A percentile compares a stretch with the other conserved stretches of the same genome.
Evolutionary conservation across 2,113 vertebrate genomes (phyloP).

Genomic region (Anhinga rufa): DNA sequence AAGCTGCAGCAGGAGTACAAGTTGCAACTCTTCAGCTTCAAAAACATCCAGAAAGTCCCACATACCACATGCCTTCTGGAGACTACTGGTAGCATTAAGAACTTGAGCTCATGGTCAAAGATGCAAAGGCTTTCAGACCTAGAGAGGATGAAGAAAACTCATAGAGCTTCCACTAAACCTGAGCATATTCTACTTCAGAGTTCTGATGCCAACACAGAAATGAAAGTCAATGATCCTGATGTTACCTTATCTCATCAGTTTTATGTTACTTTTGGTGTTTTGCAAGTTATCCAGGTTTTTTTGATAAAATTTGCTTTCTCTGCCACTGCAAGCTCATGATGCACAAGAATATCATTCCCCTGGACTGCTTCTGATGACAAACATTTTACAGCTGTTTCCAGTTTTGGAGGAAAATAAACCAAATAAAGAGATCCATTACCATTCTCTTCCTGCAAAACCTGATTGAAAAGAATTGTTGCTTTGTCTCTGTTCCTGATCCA

Average conservation of each 20-base stretch:
- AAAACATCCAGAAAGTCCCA: neutral
- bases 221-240: neutral
- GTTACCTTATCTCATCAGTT: neutral
- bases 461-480: neutral
- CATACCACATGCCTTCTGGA: neutral
- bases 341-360: neutral
- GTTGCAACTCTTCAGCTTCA: neutral
- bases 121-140: neutral
- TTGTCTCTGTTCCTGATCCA: neutral
- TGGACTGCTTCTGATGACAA: neutral
- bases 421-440: neutral
- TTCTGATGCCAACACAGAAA: neutral
- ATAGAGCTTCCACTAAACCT: neutral
- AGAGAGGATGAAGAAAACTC: neutral
- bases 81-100: neutral
- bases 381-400: neutral
- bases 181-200: neutral
- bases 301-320: neutral
- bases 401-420: accelerated
- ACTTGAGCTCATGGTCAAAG: neutral
- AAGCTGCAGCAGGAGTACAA: neutral
- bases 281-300: neutral
- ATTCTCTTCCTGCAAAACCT: neutral
- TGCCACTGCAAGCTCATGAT: neutral
- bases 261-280: neutral